A percentile compares a stretch with the other conserved stretches of the same genome.
These are phyloP conservation scores for Xenotilapia longispinis DNA, from an alignment of 2,113 vertebrate genomes.

Conservation along the genomic window DNA sequence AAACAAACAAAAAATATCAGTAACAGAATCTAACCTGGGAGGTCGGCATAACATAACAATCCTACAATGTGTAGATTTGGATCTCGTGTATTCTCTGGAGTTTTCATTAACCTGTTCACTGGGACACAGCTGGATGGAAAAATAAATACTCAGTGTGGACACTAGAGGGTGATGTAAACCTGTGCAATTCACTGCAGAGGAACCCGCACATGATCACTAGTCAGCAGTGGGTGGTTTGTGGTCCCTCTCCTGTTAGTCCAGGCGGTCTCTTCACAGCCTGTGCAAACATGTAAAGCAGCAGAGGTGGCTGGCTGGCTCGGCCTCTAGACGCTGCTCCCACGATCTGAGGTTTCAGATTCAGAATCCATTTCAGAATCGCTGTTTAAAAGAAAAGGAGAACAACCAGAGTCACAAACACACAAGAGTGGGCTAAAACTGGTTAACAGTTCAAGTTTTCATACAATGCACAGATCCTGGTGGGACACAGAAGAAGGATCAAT, in stretches of 20 bases:
- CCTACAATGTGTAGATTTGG: background rate
- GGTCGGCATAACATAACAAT: background rate
- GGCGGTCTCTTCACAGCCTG: background rate
- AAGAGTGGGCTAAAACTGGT: background rate
- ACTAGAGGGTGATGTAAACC: conserved; percentile 14
- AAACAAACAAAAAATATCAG: background rate
- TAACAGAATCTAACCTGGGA: background rate
- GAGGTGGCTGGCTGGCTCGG: background rate
- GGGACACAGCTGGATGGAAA: background rate
- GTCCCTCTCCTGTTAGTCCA: background rate
- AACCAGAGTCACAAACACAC: conserved; percentile 20
- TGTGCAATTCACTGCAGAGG: background rate
- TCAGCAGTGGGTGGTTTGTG: background rate
- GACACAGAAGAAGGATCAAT: background rate
- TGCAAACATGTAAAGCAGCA: conserved; percentile 1
- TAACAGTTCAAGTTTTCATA: background rate
- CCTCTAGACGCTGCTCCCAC: conserved; percentile 30
- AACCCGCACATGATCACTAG: background rate
- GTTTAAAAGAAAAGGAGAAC: background rate
- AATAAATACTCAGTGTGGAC: background rate
- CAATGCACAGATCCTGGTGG: background rate
- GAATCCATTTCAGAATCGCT: conserved; percentile 39
- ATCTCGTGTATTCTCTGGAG: background rate
- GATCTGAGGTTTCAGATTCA: conserved; percentile 34
- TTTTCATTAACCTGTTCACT: background rate